A percentile compares a stretch with the other conserved stretches of the same genome.
phyloP scores from a whole-genome alignment of 2,888 invertebrate genomes.

The Arrhopalites spinosus region DNA sequence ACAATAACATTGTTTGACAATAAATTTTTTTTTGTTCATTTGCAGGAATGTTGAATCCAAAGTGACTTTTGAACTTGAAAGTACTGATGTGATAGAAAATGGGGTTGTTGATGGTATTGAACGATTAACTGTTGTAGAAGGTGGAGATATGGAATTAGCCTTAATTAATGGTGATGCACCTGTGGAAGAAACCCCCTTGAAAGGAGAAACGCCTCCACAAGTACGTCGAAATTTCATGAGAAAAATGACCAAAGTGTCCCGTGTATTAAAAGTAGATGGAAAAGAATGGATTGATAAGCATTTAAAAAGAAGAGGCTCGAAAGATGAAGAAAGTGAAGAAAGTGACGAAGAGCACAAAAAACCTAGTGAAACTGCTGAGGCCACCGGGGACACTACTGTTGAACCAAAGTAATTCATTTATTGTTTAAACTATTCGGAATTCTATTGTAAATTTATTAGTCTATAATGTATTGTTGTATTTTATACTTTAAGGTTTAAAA shows the following conservation, averaged over 20 bases:
- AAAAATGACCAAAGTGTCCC: conserved; percentile 52
- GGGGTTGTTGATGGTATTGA: conserved; percentile 12
- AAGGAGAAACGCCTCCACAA: conserved; percentile 56
- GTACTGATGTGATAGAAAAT: not conserved
- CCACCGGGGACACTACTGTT: not conserved
- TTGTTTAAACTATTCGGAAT: not conserved
- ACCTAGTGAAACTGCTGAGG: not conserved
- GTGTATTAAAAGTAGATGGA: conserved; percentile 50
- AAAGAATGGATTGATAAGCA: conserved; percentile 52
- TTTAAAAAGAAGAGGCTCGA: conserved; percentile 41
- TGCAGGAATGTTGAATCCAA: conserved; percentile 18
- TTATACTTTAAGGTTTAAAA: not conserved
- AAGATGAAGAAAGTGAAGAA: conserved; percentile 50
- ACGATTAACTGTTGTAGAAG: not conserved
- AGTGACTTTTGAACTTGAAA: conserved; percentile 31
- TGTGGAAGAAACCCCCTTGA: conserved; percentile 37
- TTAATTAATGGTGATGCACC: not conserved
- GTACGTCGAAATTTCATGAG: conserved; percentile 47
- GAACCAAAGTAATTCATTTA: not conserved
- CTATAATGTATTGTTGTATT: not conserved
- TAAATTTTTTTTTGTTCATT: not conserved
- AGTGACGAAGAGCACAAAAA: conserved; percentile 46
- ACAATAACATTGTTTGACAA: not conserved
- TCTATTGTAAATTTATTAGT: not conserved
- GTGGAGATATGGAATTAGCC: not conserved